These are phyloP conservation scores for Notocelia uddmanniana DNA, from an alignment of 2,888 invertebrate genomes.

Conservation along the genomic window DNA sequence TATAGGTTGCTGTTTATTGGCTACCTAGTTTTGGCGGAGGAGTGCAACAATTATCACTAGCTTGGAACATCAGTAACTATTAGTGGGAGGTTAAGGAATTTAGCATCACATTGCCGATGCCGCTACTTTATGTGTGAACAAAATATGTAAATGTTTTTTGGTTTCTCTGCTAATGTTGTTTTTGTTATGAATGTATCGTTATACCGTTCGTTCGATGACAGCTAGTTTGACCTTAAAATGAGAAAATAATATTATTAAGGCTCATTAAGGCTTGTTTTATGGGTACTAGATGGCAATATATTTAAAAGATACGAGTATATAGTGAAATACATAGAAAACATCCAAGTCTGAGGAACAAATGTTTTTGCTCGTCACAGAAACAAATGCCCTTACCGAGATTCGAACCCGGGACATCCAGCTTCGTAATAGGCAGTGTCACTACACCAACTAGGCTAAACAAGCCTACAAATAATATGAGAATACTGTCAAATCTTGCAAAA, in stretches of 20 bases:
- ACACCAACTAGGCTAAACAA: too few relatives aligned
- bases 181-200: neutral
- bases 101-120: slow-evolving; percentile 56
- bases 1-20: slow-evolving; percentile 17
- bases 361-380: too few relatives aligned
- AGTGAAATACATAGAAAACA: too few relatives aligned
- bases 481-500: neutral
- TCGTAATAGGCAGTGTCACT: too few relatives aligned
- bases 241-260: too few relatives aligned
- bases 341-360: too few relatives aligned
- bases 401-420: too few relatives aligned
- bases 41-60: slow-evolving; percentile 59
- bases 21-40: slow-evolving; percentile 54
- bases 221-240: too few relatives aligned
- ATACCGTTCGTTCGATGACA: neutral
- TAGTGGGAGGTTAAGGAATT: slow-evolving; percentile 57
- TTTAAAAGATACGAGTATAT: too few relatives aligned
- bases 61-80: slow-evolving; percentile 54
- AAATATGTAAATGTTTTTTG: slow-evolving; percentile 3
- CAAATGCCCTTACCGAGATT: too few relatives aligned
- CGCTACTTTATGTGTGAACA: slow-evolving; percentile 39
- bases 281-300: too few relatives aligned
- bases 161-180: neutral
- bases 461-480: neutral
- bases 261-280: too few relatives aligned